Base-by-base conservation (phyloP, 2,113 vertebrate genomes). In the Ailurus styani region DNA sequence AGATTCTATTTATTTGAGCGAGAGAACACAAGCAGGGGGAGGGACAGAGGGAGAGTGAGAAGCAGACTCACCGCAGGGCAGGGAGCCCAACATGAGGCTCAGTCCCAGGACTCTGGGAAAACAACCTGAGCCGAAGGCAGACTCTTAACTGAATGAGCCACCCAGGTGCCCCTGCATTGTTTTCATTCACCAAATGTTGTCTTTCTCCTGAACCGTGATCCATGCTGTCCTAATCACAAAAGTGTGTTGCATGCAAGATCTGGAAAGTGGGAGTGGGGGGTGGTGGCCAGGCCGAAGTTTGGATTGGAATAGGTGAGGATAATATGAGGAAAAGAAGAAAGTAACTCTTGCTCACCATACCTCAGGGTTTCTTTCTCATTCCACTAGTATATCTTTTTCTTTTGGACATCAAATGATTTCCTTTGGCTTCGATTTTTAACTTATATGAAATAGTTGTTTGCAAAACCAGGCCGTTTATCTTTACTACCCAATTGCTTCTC, bases 401-500 rank as follows among this genome's bases (percentile, higher is more conserved):
- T 90, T 90, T 79, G 25, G 10, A 47, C 37, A 34, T 77, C 27
- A 89, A 77, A n/a, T 82, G 31, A 0, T 15, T 89, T 91, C 6
- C 15, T 95, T 83, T 91, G 37, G 29, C 47, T 96, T 96, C 13
- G 25, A 60, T 73, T 85, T 84, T 93, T 96, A 96, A 83, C 14
- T 72, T 91, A 55, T 7, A 15, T 70, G 37, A 93, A 90, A 85
- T 37, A 11, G 21, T 8, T 66, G 12, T 70, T 83, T 83, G 72
- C 21, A 93, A 52, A 96, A 70, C 7, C 18, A 84, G 23, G 2
- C 7, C 42, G n/a, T 54, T 95, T 83, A 42, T 86, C 11, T 90
- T 64, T 70, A 77, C 25, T 86, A 40, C 14, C 29, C 34, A 64
- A 54, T 68, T 25, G 21, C 1, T 40, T 95, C 45, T 97, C 21